A percentile compares a stretch with the other conserved stretches of the same genome.
phyloP scores from a whole-genome alignment of 2,113 vertebrate species.

The Colius striatus region DNA sequence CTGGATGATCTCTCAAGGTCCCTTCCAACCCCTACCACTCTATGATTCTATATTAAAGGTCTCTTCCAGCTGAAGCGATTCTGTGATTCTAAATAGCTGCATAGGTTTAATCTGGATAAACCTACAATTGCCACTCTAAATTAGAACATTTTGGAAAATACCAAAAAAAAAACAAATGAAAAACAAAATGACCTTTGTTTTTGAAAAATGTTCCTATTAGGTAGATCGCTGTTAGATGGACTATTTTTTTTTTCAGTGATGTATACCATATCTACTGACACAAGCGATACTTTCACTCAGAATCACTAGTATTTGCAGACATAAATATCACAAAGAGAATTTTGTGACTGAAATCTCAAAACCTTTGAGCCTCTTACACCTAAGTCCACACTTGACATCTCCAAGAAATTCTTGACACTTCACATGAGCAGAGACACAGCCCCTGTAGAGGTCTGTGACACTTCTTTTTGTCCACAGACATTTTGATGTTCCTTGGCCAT shows the following conservation, averaged over 20 bases:
- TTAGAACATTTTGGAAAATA: background rate
- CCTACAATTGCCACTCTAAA: background rate
- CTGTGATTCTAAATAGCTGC: background rate
- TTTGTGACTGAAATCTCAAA: background rate
- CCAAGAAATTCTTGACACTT: background rate
- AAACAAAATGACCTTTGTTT: background rate
- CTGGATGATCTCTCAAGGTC: too few relatives aligned
- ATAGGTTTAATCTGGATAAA: background rate
- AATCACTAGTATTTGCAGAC: background rate
- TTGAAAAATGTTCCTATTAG: background rate
- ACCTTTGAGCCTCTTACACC: background rate
- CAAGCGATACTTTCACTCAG: background rate
- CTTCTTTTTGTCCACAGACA: background rate
- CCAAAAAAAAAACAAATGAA: background rate
- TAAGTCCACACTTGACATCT: background rate
- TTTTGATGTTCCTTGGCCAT: background rate
- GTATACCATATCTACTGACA: background rate
- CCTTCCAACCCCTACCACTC: too few relatives aligned
- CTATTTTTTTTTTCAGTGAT: background rate
- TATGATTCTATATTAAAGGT: too few relatives aligned
- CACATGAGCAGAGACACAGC: rapidly evolving
- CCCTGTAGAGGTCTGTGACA: background rate
- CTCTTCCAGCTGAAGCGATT: too few relatives aligned
- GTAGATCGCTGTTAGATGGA: background rate
- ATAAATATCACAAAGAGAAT: background rate